Conservation (phyloP, 2,888 invertebrate genomes). For the Pandemis heparana region DNA sequence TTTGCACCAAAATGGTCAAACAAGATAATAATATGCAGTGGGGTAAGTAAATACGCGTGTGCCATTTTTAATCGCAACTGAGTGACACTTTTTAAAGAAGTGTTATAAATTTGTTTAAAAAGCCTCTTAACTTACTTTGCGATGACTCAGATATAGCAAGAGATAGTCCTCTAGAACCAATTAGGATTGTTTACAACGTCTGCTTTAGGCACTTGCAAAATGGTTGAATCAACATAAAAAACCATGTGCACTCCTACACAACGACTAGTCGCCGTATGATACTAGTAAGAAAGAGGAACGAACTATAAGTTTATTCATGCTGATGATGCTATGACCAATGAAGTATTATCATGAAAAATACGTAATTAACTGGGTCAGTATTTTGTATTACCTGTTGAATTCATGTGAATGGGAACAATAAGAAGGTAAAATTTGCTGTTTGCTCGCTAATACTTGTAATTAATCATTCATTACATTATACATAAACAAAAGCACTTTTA, state of each 20-base stretch:
- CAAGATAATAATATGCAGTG: slow-evolving; percentile 20
- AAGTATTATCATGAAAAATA: background rate
- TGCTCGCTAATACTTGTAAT: slow-evolving; percentile 2
- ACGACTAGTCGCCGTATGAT: slow-evolving; percentile 44
- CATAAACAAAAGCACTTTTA: background rate
- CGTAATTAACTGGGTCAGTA: background rate
- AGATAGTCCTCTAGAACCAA: slow-evolving; percentile 55
- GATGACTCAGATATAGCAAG: slow-evolving; percentile 45
- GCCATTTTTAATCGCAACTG: slow-evolving; percentile 14
- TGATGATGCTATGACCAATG: slow-evolving; percentile 3
- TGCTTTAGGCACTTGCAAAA: slow-evolving; percentile 53
- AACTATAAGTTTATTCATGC: background rate
- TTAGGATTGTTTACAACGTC: slow-evolving; percentile 56
- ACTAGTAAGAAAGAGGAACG: slow-evolving; percentile 4
- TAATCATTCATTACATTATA: background rate
- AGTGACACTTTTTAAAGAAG: slow-evolving; percentile 19
- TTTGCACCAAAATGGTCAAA: slow-evolving; percentile 1
- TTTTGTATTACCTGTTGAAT: slow-evolving; percentile 1
- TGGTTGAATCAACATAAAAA: slow-evolving; percentile 51
- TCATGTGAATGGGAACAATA: background rate
- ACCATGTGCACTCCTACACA: slow-evolving; percentile 53
- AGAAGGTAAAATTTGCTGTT: background rate
- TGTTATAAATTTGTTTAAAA: slow-evolving; percentile 36
- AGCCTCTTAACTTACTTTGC: slow-evolving; percentile 34
- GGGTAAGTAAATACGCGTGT: slow-evolving; percentile 27